A percentile compares a stretch with the other conserved stretches of the same genome.
Evolutionary conservation across 2,888 invertebrate genomes (phyloP).

Genomic region (Polylopha cassiicola): DNA sequence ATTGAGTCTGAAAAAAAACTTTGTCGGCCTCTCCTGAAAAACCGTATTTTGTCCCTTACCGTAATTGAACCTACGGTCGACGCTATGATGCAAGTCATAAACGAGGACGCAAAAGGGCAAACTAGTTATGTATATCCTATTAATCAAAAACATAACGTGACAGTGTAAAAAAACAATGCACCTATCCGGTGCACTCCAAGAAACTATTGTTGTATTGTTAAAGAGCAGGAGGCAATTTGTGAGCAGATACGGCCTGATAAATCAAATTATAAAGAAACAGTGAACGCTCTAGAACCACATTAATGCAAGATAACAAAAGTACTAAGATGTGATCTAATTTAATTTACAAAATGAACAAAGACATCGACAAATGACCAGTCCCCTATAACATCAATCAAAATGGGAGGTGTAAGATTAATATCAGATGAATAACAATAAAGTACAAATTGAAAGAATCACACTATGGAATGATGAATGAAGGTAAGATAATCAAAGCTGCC

Average conservation of each 20-base stretch:
- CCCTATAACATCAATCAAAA: constrained; percentile 17
- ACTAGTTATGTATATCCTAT: constrained; percentile 1
- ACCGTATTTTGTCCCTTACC: too few species aligned
- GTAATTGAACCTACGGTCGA: too few species aligned
- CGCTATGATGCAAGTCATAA: too few species aligned
- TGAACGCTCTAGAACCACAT: constrained; percentile 18
- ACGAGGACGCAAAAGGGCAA: too few species aligned
- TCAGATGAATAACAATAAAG: constrained; percentile 29
- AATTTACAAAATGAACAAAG: constrained; percentile 11
- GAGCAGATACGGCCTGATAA: constrained; percentile 43
- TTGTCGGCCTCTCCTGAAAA: too few species aligned
- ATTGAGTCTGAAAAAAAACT: too few species aligned
- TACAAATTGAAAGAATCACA: constrained; percentile 40
- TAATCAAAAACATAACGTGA: constrained; percentile 38
- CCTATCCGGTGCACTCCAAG: constrained; percentile 39
- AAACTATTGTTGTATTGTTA: constrained; percentile 49
- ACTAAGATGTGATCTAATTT: constrained; percentile 6
- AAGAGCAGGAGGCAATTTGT: constrained; percentile 40
- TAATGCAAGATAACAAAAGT: neutral
- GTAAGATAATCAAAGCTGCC: constrained; percentile 39
- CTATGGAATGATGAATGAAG: constrained; percentile 41
- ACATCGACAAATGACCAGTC: constrained; percentile 10
- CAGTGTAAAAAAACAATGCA: constrained; percentile 36
- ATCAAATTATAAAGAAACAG: constrained; percentile 40
- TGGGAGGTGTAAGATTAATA: constrained; percentile 14